Percentiles rank a stretch among this genome's conserved stretches.
Conservation (phyloP, 1,140 invertebrate genomes). For the Formica exsecta region DNA sequence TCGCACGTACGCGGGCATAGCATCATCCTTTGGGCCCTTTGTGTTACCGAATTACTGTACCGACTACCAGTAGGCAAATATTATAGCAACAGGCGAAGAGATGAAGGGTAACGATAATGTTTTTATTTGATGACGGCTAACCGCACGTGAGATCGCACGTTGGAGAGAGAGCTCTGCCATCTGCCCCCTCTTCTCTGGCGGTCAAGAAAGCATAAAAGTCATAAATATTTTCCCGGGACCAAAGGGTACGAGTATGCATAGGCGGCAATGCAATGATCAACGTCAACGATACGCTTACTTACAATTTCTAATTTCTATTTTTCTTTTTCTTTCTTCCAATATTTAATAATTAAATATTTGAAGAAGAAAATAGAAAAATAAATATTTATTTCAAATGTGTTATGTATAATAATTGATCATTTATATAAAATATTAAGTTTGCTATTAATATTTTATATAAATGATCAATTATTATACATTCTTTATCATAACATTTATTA, state of each 20-base stretch:
- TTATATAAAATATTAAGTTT: no score
- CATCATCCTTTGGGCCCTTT: constrained; percentile 71
- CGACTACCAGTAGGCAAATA: constrained; percentile 82
- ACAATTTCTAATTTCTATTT: no score
- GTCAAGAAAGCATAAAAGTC: constrained; percentile 7
- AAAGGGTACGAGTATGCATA: neutral
- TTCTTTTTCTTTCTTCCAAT: no score
- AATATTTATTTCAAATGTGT: no score
- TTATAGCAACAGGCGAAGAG: constrained; percentile 82
- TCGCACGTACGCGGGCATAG: constrained; percentile 18
- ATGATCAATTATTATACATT: no score
- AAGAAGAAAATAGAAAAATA: no score
- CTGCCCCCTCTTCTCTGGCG: neutral
- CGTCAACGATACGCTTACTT: neutral
- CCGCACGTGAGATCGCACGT: constrained; percentile 56
- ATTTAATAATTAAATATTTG: no score
- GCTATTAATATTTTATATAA: no score
- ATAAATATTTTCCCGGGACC: constrained; percentile 1
- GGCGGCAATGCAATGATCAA: neutral
- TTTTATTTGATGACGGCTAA: constrained; percentile 80
- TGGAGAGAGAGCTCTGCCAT: neutral
- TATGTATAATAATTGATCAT: no score
- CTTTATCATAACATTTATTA: neutral
- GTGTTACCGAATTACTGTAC: constrained; percentile 81
- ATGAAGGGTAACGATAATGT: constrained; percentile 81